Conservation (phyloP, 2,797 vertebrate genomes). For the Salmo trutta region DNA sequence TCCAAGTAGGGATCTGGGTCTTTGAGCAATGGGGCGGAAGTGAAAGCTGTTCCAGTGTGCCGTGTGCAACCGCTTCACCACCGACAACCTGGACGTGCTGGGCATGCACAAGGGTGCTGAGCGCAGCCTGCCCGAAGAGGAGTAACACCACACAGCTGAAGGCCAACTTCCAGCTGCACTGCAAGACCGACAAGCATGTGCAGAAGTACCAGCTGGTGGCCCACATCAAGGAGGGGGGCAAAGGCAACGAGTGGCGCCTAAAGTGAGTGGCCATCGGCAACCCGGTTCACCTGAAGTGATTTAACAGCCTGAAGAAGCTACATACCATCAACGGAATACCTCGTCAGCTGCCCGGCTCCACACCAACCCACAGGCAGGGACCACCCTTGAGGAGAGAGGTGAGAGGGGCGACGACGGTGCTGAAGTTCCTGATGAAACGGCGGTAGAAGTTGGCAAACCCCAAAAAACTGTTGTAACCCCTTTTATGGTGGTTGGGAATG, state of each 20-base stretch:
- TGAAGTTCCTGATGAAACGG: too few species aligned
- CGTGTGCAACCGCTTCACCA: conserved; percentile 98
- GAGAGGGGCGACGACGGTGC: too few species aligned
- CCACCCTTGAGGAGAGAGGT: too few species aligned
- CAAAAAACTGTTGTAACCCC: too few species aligned
- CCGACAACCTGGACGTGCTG: conserved; percentile 96
- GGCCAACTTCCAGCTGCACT: conserved; percentile 99
- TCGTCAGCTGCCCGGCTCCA: too few species aligned
- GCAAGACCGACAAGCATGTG: conserved; percentile 98
- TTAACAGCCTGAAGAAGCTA: conserved; percentile 97
- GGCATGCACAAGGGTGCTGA: conserved; percentile 97
- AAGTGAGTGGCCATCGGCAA: conserved; percentile 99
- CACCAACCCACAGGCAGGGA: too few species aligned
- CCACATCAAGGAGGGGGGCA: conserved; percentile 98
- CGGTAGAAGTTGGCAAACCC: too few species aligned
- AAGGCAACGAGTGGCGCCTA: conserved; percentile 97
- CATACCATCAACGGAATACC: conserved; percentile 85
- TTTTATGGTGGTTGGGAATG: too few species aligned
- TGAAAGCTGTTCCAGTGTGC: conserved; percentile 95
- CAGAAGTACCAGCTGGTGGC: conserved; percentile 99
- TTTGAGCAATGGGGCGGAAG: too few species aligned
- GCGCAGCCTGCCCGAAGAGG: conserved; percentile 92
- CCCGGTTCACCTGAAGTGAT: conserved; percentile 97
- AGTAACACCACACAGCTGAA: conserved; percentile 99
- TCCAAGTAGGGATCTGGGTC: too few species aligned